Evolutionary conservation across 2,888 invertebrate genomes (phyloP), one percentile per base, ranked within the genome.

Genomic region (Notodromas monacha): DNA sequence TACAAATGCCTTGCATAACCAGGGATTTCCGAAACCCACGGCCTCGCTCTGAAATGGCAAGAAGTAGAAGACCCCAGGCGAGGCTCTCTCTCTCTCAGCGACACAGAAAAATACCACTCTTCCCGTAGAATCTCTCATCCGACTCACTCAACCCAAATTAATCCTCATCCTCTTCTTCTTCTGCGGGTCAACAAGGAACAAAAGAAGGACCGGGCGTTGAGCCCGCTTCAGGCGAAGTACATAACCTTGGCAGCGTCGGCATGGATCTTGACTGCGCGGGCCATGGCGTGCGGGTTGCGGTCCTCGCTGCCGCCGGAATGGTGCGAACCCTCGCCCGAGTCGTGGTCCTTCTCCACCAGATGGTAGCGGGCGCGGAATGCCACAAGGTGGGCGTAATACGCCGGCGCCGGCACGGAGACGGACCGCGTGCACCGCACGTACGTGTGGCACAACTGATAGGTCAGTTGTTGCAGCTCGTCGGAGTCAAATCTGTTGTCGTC

Each of bases 221-320:
- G n/a, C n/a, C n/a, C n/a, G n/a, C n/a, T n/a, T 49, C 42, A 96
- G 49, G 96, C 96, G 55, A 96, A 96, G 60, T 96, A 96, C 96
- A 96, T 99, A 51, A 99, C 96, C 59, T 86, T 81, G 56, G 86
- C 86, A 46, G 96, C 89, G 55, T 99, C 86, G 15, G 86, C 81
- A 56, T 99, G 96, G 34, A 99, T 89, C 12, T 89, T 86, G 43
- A 99, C 89, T 37, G 96, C 96, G 40, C 92, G 61, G 26, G 89
- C 84, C 84, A 92, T 79, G 37, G 86, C 86, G 36, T 77, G 74
- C 15, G 84, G 84, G 37, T 84, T 86, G 43, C 86, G 63, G 53
- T 89, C 89, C 54, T 92, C 89, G 43, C 79, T 79, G 52, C 81
- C 84, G 37, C 77, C 81, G 28, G 86, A 86, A 54, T 89, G 84